These are phyloP conservation scores for Drosophila percnosoma DNA, from an alignment of 2,888 invertebrate genomes.

Conservation along the genomic window DNA sequence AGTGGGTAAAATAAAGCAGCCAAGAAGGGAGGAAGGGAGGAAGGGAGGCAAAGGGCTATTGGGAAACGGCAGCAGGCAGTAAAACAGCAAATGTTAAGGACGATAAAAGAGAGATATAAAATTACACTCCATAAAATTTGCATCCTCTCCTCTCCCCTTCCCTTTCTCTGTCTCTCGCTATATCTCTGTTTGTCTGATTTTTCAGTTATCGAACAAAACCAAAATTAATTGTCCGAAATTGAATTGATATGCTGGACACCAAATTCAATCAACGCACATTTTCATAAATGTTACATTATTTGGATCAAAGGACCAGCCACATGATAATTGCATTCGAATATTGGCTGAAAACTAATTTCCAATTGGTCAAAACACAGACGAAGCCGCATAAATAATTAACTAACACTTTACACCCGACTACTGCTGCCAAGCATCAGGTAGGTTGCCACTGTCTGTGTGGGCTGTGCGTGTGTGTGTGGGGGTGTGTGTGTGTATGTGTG, in stretches of 20 bases:
- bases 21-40: constrained; percentile 17
- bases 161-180: not conserved
- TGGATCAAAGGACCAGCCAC: constrained; percentile 8
- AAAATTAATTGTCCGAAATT: constrained; percentile 66
- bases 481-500: not conserved
- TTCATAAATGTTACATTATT: constrained; percentile 62
- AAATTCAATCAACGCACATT: constrained; percentile 71
- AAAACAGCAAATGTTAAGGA: constrained; percentile 1
- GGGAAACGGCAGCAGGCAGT: constrained; percentile 9
- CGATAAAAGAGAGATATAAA: constrained; percentile 16
- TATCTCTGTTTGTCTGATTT: not conserved
- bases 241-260: constrained; percentile 40
- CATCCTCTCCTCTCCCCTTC: not conserved
- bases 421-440: constrained; percentile 9
- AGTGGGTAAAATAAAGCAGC: constrained; percentile 62
- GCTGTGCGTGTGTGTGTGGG: not conserved
- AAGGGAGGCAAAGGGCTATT: not conserved
- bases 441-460: constrained; percentile 2
- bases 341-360: constrained; percentile 61
- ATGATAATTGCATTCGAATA: constrained; percentile 25
- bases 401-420: constrained; percentile 49
- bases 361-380: constrained; percentile 48
- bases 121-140: constrained; percentile 26
- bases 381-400: constrained; percentile 54
- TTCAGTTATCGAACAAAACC: constrained; percentile 41